A percentile compares a stretch with the other conserved stretches of the same genome.
Conservation (phyloP, 2,797 vertebrate species). For the Valencia hispanica region DNA sequence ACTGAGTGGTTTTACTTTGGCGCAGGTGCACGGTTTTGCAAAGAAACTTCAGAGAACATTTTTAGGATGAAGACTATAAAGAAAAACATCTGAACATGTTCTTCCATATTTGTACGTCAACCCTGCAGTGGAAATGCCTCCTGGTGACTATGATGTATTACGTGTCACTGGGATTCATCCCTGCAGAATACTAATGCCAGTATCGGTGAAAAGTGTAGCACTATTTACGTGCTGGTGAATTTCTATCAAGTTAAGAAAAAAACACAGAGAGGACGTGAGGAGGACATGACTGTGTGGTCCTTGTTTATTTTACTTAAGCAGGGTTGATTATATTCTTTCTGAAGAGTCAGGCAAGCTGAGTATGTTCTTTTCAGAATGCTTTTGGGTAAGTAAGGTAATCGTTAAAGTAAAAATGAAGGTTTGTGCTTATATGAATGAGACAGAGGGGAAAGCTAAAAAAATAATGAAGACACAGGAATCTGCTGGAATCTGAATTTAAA, state of each 20-base stretch:
- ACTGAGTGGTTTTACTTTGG: constrained; percentile 21
- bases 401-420: constrained; percentile 41
- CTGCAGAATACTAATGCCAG: constrained; percentile 80
- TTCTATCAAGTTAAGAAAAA: constrained; percentile 54
- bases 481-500: constrained; percentile 47
- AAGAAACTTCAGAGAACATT: constrained; percentile 73
- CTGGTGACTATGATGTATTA: constrained; percentile 83
- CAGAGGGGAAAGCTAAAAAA: constrained; percentile 35
- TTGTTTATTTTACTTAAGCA: constrained; percentile 46
- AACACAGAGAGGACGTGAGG: constrained; percentile 22
- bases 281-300: constrained; percentile 31
- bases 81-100: constrained; percentile 72
- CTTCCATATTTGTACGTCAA: constrained; percentile 71
- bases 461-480: constrained; percentile 53
- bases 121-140: constrained; percentile 73
- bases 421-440: constrained; percentile 36
- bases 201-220: constrained; percentile 68
- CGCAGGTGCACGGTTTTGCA: constrained; percentile 32
- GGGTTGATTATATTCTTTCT: constrained; percentile 40
- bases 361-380: constrained; percentile 54
- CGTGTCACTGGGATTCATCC: constrained; percentile 75
- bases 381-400: constrained; percentile 43
- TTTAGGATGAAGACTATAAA: constrained; percentile 64
- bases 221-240: constrained; percentile 58
- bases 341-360: constrained; percentile 38